Base-by-base conservation (phyloP, 2,888 invertebrate species). In the Malacosoma neustria region DNA sequence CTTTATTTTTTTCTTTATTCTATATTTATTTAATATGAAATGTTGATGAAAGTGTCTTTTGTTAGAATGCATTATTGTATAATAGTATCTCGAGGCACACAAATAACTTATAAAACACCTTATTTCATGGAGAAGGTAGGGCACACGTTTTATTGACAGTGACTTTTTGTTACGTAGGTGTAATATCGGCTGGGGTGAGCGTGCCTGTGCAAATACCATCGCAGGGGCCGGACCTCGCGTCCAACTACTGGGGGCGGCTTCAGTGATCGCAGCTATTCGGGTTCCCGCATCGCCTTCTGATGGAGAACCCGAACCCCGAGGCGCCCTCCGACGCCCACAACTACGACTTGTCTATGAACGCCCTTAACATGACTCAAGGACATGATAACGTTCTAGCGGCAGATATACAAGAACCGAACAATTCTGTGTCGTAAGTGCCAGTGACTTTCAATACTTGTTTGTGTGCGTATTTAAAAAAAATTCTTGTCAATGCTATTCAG, bases 261-360 rank as follows among this genome's bases (percentile, higher is more conserved):
- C 95, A 94, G 92, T 94, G 97, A 96, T 95, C 93, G 84, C 92
- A 93, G 90, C 92, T 94, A 65, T 93, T 93, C 89, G 93, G 93
- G 90, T 93, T 94, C 88, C 91, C 93, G 68, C 90, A 92, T 81
- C 90, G 93, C 71, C 87, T 92, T 43, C 89, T 92, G 79, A 89
- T 77, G 69, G 80, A 89, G 88, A 86, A 87, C 46, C 89, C 89
- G 72, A 89, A 88, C 88, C 64, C 71, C 37, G 76, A 77, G 64
- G 55, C 77, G 59, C 80, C 81, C 74, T 80, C 85, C 77, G 74
- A 72, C 66, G 72, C 77, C 69, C 84, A 85, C 75, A 85, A 82
- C 69, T 87, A 86, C 67, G 81, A 81, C 63, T 62, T 80, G 51
- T 64, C 74, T 49, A 80, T 80, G 70, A 85, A 71, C 67, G 74